These are phyloP conservation scores for Uromys caudimaculatus DNA, from an alignment of 2,797 vertebrate genomes.

Conservation along the genomic window DNA sequence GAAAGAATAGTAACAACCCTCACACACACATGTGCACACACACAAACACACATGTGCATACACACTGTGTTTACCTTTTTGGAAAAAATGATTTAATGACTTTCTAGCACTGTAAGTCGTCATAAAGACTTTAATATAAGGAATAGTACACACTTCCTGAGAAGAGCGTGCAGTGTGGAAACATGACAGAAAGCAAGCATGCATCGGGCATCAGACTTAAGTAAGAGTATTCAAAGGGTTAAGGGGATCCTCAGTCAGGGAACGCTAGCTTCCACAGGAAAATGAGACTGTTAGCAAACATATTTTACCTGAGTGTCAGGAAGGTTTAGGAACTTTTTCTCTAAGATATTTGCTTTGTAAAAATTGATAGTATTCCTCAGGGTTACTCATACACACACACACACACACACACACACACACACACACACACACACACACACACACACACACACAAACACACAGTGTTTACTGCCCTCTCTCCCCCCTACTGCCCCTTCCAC, in stretches of 20 bases:
- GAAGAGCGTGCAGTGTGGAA: slow-evolving; percentile 26
- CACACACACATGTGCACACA: neutral
- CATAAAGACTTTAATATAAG: slow-evolving; percentile 50
- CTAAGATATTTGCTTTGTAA: neutral
- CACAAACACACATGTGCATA: neutral
- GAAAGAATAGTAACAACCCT: slow-evolving; percentile 44
- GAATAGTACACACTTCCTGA: slow-evolving; percentile 13
- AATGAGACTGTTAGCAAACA: neutral
- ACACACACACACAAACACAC: neutral
- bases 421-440: neutral
- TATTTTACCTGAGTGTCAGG: neutral
- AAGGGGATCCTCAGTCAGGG: slow-evolving; percentile 5
- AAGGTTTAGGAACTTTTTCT: neutral
- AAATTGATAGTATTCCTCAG: neutral
- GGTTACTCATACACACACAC: neutral
- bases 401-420: neutral
- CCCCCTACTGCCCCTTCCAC: neutral
- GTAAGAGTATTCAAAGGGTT: slow-evolving; percentile 21
- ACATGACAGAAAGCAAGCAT: slow-evolving; percentile 41
- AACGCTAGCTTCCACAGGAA: neutral
- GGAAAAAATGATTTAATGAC: neutral
- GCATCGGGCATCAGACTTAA: slow-evolving; percentile 25
- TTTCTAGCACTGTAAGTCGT: neutral
- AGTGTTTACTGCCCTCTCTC: neutral
- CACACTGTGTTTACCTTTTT: slow-evolving; percentile 57